Evolutionary conservation across 2,888 invertebrate species (phyloP), one percentile per base, ranked within the genome.

Genomic region (Stictocephala bisonia): DNA sequence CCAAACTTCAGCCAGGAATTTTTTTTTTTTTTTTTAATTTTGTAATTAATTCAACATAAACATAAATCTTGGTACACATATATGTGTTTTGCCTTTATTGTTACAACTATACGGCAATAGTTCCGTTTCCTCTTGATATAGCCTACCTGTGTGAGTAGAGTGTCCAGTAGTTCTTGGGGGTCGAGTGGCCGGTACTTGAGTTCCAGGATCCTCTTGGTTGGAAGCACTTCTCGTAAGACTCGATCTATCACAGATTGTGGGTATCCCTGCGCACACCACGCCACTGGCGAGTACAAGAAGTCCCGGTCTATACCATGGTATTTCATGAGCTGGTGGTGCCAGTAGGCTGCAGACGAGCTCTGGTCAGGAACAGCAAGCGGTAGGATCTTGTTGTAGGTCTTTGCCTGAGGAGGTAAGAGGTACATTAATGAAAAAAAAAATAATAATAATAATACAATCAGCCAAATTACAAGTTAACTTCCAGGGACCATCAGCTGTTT

Each of bases 301-400:
- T 88, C 85, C 31, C 90, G 85, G 77, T 87, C 83, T 0, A 91
- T 82, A 0, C 86, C 87, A 60, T 88, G 88, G 80, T 87, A 89
- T 70, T 86, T 84, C 88, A 89, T 89, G 50, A 91, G 79, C 56
- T 87, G 80, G 75, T 87, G 83, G 24, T 86, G 84, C 81, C 90
- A 86, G 77, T 86, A 85, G 70, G 85, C 83, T 26, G 87, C 88
- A 58, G 89, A 82, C 58, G 88, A 50, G 26, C 70, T 56, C 44
- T 90, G 90, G 79, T 91, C 91, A 2, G 87, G 85, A 53, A 78
- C 82, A 1, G 88, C 88, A 72, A 88, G 82, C 77, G 87, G 81
- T 77, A 88, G 86, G 31, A 87, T 85, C 67, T 86, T 87, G 72
- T 90, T 87, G 81, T 88, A 90, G 0, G 85, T 83, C 83, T 88